These are phyloP conservation scores for Coptotermes formosanus DNA, from an alignment of 1,140 invertebrate genomes.

Conservation along the genomic window DNA sequence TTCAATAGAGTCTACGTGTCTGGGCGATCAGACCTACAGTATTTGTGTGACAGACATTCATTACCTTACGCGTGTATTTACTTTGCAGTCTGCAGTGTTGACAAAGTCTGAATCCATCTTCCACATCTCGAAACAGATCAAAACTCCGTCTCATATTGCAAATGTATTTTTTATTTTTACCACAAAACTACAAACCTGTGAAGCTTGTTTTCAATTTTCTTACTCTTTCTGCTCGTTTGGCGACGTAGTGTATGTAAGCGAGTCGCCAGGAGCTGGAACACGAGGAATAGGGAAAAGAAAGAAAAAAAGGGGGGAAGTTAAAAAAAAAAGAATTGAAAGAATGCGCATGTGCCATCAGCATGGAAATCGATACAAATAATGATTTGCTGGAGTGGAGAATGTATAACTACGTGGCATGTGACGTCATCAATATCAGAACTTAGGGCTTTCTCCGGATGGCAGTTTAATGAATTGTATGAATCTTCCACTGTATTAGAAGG, in stretches of 20 bases:
- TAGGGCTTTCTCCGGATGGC: background rate
- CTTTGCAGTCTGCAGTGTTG: background rate
- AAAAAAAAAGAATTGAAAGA: constrained; percentile 25
- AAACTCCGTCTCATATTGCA: background rate
- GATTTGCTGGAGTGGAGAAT: constrained; percentile 34
- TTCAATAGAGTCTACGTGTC: no score
- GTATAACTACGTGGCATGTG: constrained; percentile 27
- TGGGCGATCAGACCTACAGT: no score
- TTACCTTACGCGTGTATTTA: background rate
- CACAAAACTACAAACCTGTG: background rate
- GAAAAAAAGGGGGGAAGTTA: constrained; percentile 11
- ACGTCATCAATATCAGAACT: constrained; percentile 16
- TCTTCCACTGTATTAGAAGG: background rate
- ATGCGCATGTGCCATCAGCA: constrained; percentile 33
- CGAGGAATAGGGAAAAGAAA: constrained; percentile 13
- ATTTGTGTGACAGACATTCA: no score
- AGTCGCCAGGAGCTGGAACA: background rate
- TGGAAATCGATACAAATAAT: constrained; percentile 34
- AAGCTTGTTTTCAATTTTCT: constrained; percentile 14
- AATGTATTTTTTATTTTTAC: background rate
- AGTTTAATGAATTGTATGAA: background rate
- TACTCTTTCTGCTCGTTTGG: background rate
- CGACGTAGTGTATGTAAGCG: background rate
- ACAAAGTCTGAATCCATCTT: background rate
- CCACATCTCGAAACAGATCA: background rate